phyloP scores from a whole-genome alignment of 2,888 invertebrate genomes.

The Tethea ocularis region DNA sequence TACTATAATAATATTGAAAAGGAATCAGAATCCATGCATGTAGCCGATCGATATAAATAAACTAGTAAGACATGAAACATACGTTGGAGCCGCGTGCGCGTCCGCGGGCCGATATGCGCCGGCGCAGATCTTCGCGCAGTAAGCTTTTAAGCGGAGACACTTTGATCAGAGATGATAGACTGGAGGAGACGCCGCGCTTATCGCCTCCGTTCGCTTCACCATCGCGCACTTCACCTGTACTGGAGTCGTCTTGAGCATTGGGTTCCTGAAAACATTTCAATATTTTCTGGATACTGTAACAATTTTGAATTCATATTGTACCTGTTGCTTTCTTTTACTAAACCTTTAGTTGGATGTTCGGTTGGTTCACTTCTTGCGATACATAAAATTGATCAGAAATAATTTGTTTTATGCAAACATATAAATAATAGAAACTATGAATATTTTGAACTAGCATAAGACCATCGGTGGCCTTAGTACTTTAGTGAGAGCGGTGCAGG shows the following conservation, averaged over 20 bases:
- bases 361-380: constrained; percentile 10
- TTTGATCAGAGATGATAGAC: constrained; percentile 91
- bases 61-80: constrained; percentile 36
- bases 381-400: not conserved
- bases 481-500: too few species aligned
- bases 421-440: not conserved
- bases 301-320: not conserved
- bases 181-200: constrained; percentile 84
- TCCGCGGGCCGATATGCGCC: constrained; percentile 89
- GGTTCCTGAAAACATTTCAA: constrained; percentile 58
- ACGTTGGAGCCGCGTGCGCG: constrained; percentile 81
- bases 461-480: too few species aligned
- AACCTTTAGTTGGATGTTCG: not conserved
- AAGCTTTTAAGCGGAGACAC: constrained; percentile 93
- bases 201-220: constrained; percentile 69
- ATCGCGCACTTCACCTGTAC: constrained; percentile 56
- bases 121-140: constrained; percentile 91
- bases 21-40: not conserved
- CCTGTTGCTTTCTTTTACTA: too few species aligned
- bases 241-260: constrained; percentile 58
- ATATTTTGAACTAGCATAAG: not conserved
- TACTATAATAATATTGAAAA: not conserved
- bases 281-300: not conserved
- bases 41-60: not conserved
- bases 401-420: not conserved